Base-by-base conservation (phyloP, 2,888 invertebrate genomes). In the Lacanobia oleracea region DNA sequence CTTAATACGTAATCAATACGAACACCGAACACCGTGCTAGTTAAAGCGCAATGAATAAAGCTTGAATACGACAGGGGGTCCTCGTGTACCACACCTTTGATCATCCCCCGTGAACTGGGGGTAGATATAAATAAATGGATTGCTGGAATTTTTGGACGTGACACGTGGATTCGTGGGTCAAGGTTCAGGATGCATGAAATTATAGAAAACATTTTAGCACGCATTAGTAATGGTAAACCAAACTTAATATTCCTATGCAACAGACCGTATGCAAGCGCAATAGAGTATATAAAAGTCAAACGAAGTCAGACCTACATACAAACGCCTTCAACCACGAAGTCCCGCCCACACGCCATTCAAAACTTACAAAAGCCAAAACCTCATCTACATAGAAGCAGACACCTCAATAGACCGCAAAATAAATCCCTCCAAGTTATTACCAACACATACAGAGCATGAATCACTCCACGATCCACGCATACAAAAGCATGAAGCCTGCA, bases 401-500 rank as follows among this genome's bases (percentile, higher is more conserved):
- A 77, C 82, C 73, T 82, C 82, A 88, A 87, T 86, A 83, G 77
- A 86, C 75, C 84, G 61, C 80, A 83, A 82, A 88, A 85, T 85
- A 83, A 82, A 80, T 82, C 70, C 67, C 53, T 72, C 67, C 75
- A 79, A 86, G 77, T 84, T 82, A 86, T 81, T 77, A 83, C 72
- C 76, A 74, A 60, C 67, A 82, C 67, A 77, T 48, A 74, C 50
- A 64, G 74, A 66, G 62, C 72, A 83, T 83, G 83, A 86, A 85
- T 87, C 85, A 85, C 72, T 82, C 75, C 67, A 79, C 77, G 72
- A 84, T 81, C 75, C 81, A 82, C 62, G 72, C 67, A 81, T 73
- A 79, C 81, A 84, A 77, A 86, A 86, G 86, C 84, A 83, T 80
- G 72, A 81, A 86, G 84, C 82, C 82, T 83, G 84, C 82, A 83